phyloP scores from a whole-genome alignment of 2,113 vertebrate genomes.

The Stigmatopora argus region DNA sequence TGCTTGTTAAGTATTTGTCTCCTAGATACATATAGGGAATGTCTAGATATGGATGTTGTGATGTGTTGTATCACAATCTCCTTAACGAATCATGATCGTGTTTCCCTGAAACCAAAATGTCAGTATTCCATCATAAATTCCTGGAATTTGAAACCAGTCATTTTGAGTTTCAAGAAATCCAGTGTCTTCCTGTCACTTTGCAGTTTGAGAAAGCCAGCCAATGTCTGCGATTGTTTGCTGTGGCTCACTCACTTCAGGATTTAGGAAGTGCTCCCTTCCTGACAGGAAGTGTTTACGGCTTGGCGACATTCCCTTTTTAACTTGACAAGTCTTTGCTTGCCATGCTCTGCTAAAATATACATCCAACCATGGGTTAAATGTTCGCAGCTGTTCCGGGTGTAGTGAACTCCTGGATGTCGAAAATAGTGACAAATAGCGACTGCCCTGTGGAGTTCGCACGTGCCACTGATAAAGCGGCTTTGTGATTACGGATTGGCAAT shows the following conservation, averaged over 20 bases:
- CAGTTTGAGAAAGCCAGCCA: slow-evolving; percentile 14
- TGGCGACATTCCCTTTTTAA: slow-evolving; percentile 75
- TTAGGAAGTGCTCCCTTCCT: slow-evolving; percentile 77
- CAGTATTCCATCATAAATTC: not conserved
- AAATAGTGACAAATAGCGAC: slow-evolving; percentile 32
- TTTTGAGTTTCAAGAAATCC: not conserved
- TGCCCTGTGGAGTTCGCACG: slow-evolving; percentile 4
- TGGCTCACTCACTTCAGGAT: slow-evolving; percentile 64
- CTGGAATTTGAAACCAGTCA: not conserved
- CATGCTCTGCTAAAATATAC: slow-evolving; percentile 38
- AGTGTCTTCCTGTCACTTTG: not conserved
- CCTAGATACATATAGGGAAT: not conserved
- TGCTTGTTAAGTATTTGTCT: slow-evolving; percentile 18
- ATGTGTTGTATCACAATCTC: not conserved
- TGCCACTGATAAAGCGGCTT: slow-evolving; percentile 5
- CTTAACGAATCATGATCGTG: not conserved
- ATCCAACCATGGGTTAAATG: slow-evolving; percentile 30
- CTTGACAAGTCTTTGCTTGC: slow-evolving; percentile 62
- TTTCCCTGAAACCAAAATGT: not conserved
- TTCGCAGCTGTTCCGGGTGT: slow-evolving; percentile 21
- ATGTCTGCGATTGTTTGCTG: slow-evolving; percentile 50
- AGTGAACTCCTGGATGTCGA: slow-evolving; percentile 19
- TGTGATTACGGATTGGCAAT: slow-evolving; percentile 13
- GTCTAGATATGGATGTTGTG: not conserved
- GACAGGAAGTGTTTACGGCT: slow-evolving; percentile 77